Evolutionary conservation across 2,113 vertebrate species (phyloP).

Genomic region (Heterotis niloticus): DNA sequence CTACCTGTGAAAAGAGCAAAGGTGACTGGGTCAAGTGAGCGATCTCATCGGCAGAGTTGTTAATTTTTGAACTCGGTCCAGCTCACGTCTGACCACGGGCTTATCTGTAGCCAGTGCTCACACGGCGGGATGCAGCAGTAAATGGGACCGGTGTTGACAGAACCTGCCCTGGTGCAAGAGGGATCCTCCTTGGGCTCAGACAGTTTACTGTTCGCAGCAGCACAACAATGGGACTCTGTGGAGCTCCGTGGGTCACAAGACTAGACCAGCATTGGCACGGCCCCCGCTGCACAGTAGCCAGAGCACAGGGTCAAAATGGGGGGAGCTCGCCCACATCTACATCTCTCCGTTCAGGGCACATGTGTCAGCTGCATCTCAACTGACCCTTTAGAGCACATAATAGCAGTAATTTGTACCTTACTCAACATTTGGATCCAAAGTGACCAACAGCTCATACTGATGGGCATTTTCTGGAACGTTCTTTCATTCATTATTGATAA

Average conservation of each 20-base stretch:
- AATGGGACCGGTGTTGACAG: not conserved
- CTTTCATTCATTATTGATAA: too few relatives aligned
- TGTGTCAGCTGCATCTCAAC: too few relatives aligned
- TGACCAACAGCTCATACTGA: too few relatives aligned
- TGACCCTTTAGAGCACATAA: too few relatives aligned
- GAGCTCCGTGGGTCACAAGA: conserved; percentile 15
- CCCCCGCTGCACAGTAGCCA: conserved; percentile 5
- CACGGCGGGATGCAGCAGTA: not conserved
- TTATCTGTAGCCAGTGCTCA: too few relatives aligned
- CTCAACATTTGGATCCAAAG: too few relatives aligned
- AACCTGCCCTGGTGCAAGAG: not conserved
- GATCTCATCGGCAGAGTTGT: not conserved
- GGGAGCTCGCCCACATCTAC: not conserved
- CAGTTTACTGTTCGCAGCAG: not conserved
- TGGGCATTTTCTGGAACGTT: too few relatives aligned
- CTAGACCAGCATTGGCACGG: not conserved
- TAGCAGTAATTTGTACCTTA: too few relatives aligned
- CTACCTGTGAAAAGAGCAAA: not conserved
- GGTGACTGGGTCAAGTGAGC: not conserved
- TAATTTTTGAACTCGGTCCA: not conserved
- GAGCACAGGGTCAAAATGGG: not conserved
- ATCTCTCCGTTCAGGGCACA: too few relatives aligned
- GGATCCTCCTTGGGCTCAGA: not conserved
- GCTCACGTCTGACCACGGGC: too few relatives aligned
- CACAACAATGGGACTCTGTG: conserved; percentile 19